Base-by-base conservation (phyloP, 2,888 invertebrate genomes). In the Incurvaria masculella region DNA sequence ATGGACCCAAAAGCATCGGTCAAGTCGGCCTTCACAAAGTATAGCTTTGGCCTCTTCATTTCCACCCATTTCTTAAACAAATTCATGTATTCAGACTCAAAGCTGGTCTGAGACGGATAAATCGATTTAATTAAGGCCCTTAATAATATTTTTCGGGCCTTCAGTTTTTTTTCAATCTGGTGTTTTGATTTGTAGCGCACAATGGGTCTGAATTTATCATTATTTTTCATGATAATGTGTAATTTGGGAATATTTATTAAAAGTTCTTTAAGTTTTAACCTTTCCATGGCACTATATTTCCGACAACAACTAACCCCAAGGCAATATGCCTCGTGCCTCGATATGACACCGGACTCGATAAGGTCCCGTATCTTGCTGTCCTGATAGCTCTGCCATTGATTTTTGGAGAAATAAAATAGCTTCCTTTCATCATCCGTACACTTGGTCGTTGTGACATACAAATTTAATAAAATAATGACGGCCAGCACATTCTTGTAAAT, bases 1-100 rank as follows among this genome's bases (percentile, higher is more conserved):
- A 80, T 71, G n/a, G 66, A 69, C 2, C 79, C 79, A 64, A 80
- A 80, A 11, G 79, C 79, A 64, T 80, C 74, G 44, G 66, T 69
- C 1, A 80, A 61, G 56, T 80, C 80, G 4, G 71, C 64, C 60
- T 75, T 79, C 1, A 79, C 59, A 56, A 78, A 79, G 59, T 72
- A 79, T 16, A 80, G 60, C 56, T 64, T 66, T 16, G 79, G 78
- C 51, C 66, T 64, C 43, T 64, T 61, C 4, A 56, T 52, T 38
- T 57, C 53, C 2, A 63, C n/a, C 79, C 79, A 79, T 38, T 63
- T 60, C 10, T 52, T 42, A 51, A 66, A 60, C 6, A 78, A 53
- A 8, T 44, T 51, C 45, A 53, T 56, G 54, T 64, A 75, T 45
- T 63, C 57, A n/a, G 27, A 56, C 59, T 76, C 74, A 50, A 72